A percentile compares a stretch with the other conserved stretches of the same genome.
phyloP scores from a whole-genome alignment of 2,113 vertebrate species.

The Xiphophorus maculatus region DNA sequence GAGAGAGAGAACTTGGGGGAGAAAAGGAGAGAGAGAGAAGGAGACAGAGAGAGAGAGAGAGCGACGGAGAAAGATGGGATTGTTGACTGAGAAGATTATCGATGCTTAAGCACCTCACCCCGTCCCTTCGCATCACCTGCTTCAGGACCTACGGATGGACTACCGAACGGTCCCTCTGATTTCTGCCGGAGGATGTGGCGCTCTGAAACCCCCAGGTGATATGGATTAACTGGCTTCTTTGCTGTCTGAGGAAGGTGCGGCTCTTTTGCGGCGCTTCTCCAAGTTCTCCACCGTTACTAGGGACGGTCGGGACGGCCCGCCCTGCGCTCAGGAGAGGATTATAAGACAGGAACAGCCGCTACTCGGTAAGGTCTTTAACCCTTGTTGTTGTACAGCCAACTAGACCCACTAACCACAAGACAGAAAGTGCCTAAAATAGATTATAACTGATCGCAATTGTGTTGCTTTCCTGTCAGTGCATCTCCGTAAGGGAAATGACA shows the following conservation, averaged over 20 bases:
- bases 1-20: not conserved
- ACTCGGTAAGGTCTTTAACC: slow-evolving; percentile 60
- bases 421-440: slow-evolving; percentile 1
- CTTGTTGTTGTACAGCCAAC: not conserved
- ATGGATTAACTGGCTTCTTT: slow-evolving; percentile 48
- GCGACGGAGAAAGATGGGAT: slow-evolving; percentile 7
- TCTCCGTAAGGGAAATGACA: not conserved
- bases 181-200: not conserved
- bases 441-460: not conserved
- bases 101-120: slow-evolving; percentile 33
- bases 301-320: slow-evolving; percentile 34
- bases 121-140: slow-evolving; percentile 57
- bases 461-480: not conserved
- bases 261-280: slow-evolving; percentile 16
- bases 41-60: not conserved
- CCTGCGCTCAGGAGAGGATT: slow-evolving; percentile 59
- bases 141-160: slow-evolving; percentile 4
- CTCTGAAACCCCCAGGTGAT: not conserved
- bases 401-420: not conserved
- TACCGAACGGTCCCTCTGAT: not conserved
- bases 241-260: slow-evolving; percentile 20
- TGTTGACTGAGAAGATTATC: slow-evolving; percentile 46
- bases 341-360: slow-evolving; percentile 31
- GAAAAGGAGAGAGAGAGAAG: not conserved
- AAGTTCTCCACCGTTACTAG: slow-evolving; percentile 49